Evolutionary conservation across 23 tunicate genomes (phyloP), one percentile per base, ranked within the genome.

Genomic region (Trididemnum nubilum): DNA sequence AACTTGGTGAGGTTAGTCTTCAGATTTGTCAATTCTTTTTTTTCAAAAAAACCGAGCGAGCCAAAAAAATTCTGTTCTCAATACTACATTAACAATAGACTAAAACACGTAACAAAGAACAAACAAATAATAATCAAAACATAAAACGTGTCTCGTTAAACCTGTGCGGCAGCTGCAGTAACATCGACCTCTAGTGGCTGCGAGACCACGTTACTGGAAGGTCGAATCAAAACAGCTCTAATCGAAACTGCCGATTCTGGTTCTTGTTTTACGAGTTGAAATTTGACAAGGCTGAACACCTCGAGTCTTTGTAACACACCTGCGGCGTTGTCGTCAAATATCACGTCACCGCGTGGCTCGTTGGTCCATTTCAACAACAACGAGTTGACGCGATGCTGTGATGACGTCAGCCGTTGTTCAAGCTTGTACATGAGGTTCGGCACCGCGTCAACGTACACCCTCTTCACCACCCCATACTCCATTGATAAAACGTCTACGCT

Each of bases 401-500:
- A 71, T n/a, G 50, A 58, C 30, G 78, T 38, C 21, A 28, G 3
- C 0, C 12, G 28, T 85, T 85, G 54, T 34, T 78, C 82, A 19
- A 40, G 35, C 37, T 66, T 85, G 21, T 35, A 85, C 51, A 35
- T 57, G 12, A 71, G 72, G 5, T 72, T 54, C 0, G 90, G 90
- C 30, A 85, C 35, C 23, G 38, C 63, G 31, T 85, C 90, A 0
- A 85, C 28, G 76, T 81, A 85, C 24, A 91, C 80, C 0, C 97
- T 75, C 36, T 76, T 39, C n/a, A 81, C 64, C 18, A 86, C 83
- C 31, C 97, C 97, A 69, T 81, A 91, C 34, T 81, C 82, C 35
- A 85, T 72, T 1, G 97, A 85, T 4, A 91, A 74, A 19, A 91
- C 81, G 61, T 91, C 97, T 1, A 91, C 26, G 60, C 86, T 64